Evolutionary conservation across 2,888 invertebrate genomes (phyloP).

Genomic region (Bruchidius siliquastri): DNA sequence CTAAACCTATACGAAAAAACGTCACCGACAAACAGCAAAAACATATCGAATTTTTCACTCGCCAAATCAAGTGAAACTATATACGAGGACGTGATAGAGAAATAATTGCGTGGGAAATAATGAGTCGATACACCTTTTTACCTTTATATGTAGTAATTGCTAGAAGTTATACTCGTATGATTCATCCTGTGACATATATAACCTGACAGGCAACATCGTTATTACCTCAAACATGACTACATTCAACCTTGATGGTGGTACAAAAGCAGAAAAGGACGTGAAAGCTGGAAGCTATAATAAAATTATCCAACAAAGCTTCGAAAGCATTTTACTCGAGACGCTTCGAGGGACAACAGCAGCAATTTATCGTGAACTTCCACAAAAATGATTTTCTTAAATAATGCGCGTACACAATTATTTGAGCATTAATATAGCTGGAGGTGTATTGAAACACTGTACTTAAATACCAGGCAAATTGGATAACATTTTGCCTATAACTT

Average conservation of each 20-base stretch:
- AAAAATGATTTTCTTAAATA: slow-evolving; percentile 21
- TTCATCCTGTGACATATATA: not conserved
- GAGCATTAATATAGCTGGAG: slow-evolving; percentile 20
- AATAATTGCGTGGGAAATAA: too few relatives aligned
- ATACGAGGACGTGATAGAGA: too few relatives aligned
- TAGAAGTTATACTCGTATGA: not conserved
- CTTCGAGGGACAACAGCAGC: slow-evolving; percentile 25
- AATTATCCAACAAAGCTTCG: not conserved
- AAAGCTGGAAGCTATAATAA: not conserved
- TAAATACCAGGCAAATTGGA: slow-evolving; percentile 11
- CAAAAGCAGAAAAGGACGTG: not conserved
- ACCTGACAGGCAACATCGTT: not conserved
- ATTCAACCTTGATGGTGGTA: not conserved
- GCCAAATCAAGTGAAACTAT: too few relatives aligned
- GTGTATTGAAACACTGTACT: slow-evolving; percentile 9
- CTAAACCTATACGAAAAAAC: too few relatives aligned
- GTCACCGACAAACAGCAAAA: too few relatives aligned
- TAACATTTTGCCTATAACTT: slow-evolving; percentile 13
- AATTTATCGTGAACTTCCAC: slow-evolving; percentile 7
- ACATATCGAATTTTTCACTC: too few relatives aligned
- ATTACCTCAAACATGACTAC: not conserved
- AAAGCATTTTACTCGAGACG: not conserved
- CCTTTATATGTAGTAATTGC: too few relatives aligned
- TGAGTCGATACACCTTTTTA: too few relatives aligned
- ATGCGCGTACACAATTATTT: slow-evolving; percentile 22